These are phyloP conservation scores for Eulacestoma nigropectus DNA, from an alignment of 2,113 vertebrate species.

Conservation along the genomic window DNA sequence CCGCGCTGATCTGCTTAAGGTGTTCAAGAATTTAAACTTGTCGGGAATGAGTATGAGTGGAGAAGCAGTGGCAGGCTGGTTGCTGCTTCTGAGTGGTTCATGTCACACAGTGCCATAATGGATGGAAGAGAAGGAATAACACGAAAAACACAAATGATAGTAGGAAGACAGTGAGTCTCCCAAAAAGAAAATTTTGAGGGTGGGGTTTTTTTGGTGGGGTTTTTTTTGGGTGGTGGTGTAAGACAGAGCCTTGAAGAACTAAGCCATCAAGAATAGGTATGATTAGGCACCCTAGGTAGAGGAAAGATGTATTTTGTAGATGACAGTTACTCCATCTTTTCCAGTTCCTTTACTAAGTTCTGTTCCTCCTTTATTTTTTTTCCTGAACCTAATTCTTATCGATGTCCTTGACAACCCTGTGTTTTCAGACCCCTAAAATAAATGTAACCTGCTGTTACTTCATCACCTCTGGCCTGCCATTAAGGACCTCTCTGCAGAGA, in stretches of 20 bases:
- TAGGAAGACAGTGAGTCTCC: not conserved
- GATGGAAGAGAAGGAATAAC: not conserved
- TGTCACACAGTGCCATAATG: not conserved
- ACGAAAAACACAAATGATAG: not conserved
- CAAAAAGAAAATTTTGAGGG: not conserved
- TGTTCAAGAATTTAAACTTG: not conserved
- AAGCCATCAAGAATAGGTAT: not conserved
- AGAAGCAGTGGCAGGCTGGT: not conserved
- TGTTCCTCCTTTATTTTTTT: not conserved
- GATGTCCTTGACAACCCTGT: not conserved
- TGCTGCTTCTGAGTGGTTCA: not conserved
- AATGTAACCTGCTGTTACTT: not conserved
- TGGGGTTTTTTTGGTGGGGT: fast-evolving
- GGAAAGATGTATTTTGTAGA: not conserved
- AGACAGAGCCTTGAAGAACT: not conserved
- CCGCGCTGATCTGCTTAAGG: not conserved
- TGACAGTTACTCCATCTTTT: not conserved
- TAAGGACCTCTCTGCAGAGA: not conserved
- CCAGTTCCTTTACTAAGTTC: not conserved
- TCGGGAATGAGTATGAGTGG: not conserved
- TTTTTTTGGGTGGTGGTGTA: not conserved
- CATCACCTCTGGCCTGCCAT: not conserved
- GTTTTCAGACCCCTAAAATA: not conserved
- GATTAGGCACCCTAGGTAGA: not conserved
- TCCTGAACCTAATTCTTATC: not conserved